Evolutionary conservation across 2,888 invertebrate genomes (phyloP).

Genomic region (Drosophila subquinaria): DNA sequence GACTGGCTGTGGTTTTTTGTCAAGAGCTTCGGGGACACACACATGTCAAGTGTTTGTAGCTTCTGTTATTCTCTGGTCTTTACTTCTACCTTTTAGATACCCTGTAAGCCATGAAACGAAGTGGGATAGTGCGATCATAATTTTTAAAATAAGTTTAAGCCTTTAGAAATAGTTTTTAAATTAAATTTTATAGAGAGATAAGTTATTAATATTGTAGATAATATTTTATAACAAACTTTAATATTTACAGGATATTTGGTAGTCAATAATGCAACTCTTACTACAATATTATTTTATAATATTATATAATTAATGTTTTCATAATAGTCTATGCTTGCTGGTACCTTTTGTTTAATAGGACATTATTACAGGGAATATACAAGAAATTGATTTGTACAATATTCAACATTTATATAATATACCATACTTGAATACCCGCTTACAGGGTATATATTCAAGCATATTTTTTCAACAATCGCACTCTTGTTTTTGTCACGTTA

Average conservation of each 20-base stretch:
- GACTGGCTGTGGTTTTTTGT: constrained; percentile 39
- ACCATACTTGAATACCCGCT: neutral
- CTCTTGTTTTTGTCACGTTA: constrained; percentile 12
- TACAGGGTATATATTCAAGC: constrained; percentile 5
- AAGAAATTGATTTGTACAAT: neutral
- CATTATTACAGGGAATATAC: neutral
- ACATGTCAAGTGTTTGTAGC: constrained; percentile 48
- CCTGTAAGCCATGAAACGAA: constrained; percentile 7
- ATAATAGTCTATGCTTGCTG: too few relatives aligned
- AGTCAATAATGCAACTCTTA: too few relatives aligned
- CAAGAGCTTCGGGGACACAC: constrained; percentile 37
- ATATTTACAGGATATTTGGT: too few relatives aligned
- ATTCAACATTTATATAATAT: neutral
- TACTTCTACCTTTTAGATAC: constrained; percentile 22
- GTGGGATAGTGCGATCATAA: neutral
- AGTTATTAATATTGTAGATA: too few relatives aligned
- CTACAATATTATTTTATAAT: too few relatives aligned
- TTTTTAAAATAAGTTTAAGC: too few relatives aligned
- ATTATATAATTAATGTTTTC: too few relatives aligned
- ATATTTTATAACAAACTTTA: too few relatives aligned
- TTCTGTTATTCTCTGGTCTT: constrained; percentile 49
- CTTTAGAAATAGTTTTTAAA: too few relatives aligned
- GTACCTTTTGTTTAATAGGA: too few relatives aligned
- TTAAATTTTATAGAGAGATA: too few relatives aligned
- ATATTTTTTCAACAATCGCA: neutral